These are phyloP conservation scores for Piscicola geometra DNA, from an alignment of 2,888 invertebrate genomes.

Conservation along the genomic window DNA sequence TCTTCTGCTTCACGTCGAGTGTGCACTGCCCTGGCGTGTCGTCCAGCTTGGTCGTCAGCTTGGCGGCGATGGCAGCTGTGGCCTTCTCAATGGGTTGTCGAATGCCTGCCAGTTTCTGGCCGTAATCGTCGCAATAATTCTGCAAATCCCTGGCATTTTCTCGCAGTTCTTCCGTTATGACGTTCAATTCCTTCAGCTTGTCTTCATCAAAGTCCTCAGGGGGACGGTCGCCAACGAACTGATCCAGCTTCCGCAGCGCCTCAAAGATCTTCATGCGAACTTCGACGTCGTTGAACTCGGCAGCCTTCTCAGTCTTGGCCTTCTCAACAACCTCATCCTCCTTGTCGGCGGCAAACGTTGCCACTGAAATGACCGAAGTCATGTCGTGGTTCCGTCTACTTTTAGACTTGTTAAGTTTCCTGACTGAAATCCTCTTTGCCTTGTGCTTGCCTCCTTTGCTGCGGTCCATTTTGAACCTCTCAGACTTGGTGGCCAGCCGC, in stretches of 20 bases:
- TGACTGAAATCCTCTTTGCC: too few species aligned
- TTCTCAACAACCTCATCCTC: not conserved
- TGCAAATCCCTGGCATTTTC: conserved; percentile 22
- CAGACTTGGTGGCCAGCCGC: too few species aligned
- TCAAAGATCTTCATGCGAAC: not conserved
- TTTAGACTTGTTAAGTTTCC: too few species aligned
- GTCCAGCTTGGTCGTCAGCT: conserved; percentile 1
- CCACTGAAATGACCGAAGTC: too few species aligned
- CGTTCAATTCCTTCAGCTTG: conserved; percentile 13
- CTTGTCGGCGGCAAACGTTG: too few species aligned
- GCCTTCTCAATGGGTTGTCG: conserved; percentile 29
- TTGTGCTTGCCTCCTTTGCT: too few species aligned
- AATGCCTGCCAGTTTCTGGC: conserved; percentile 30
- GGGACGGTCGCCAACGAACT: not conserved
- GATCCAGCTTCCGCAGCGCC: conserved; percentile 17
- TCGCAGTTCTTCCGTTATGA: not conserved
- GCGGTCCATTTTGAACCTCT: too few species aligned
- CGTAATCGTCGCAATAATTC: conserved; percentile 29
- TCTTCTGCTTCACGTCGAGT: conserved; percentile 32
- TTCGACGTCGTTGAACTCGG: not conserved
- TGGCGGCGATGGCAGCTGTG: conserved; percentile 20
- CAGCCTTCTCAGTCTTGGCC: too few species aligned
- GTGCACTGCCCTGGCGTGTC: conserved; percentile 31
- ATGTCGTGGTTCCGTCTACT: too few species aligned
- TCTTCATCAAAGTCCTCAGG: conserved; percentile 7